Percentiles rank a stretch among this genome's conserved stretches.
phyloP scores from a whole-genome alignment of 1,140 invertebrate genomes.

The Prorops nasuta region DNA sequence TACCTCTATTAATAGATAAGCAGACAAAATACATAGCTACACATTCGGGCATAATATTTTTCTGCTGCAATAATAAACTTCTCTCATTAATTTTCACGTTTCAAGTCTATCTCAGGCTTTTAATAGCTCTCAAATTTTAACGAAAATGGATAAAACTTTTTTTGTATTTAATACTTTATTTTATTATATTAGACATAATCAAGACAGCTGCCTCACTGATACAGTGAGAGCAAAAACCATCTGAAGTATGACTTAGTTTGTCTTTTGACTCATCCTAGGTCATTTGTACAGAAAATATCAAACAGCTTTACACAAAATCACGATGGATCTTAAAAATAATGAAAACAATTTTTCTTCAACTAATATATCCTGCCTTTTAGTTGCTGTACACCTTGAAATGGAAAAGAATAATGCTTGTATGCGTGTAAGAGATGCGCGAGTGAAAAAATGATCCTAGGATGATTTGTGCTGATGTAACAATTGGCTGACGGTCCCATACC shows the following conservation, averaged over 20 bases:
- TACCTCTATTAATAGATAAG: constrained; percentile 30
- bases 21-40: constrained; percentile 29
- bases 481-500: constrained; percentile 33
- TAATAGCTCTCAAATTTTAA: constrained; percentile 11
- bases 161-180: constrained; percentile 48
- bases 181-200: constrained; percentile 42
- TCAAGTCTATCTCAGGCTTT: no score
- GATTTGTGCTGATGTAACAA: constrained; percentile 44
- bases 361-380: no score
- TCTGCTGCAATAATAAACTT: no score
- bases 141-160: constrained; percentile 13
- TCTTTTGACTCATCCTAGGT: constrained; percentile 43
- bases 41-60: constrained; percentile 14
- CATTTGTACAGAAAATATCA: constrained; percentile 15
- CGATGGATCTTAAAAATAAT: no score
- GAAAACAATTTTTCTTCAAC: no score
- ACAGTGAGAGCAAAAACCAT: constrained; percentile 48
- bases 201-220: constrained; percentile 50
- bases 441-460: constrained; percentile 34
- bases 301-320: no score
- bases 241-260: constrained; percentile 41
- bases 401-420: background rate
- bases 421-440: background rate
- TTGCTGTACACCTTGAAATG: no score
- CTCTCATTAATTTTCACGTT: no score